A percentile compares a stretch with the other conserved stretches of the same genome.
These are phyloP conservation scores for Cyclopterus lumpus DNA, from an alignment of 2,797 vertebrate genomes.

Conservation along the genomic window DNA sequence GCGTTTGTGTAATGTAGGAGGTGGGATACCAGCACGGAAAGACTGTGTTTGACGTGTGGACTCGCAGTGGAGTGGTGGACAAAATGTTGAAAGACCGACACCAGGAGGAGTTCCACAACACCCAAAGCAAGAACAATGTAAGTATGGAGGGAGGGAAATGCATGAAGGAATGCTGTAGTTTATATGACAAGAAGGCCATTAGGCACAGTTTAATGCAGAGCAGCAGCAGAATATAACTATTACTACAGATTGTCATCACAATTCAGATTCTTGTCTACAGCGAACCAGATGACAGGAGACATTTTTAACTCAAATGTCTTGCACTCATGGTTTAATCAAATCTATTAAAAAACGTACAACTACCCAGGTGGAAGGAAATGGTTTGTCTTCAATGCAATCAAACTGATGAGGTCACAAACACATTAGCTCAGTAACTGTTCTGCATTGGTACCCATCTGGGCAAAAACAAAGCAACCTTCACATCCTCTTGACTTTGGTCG, in stretches of 20 bases:
- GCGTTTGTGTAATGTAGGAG: conserved; percentile 80
- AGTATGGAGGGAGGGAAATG: conserved; percentile 19
- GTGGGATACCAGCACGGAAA: conserved; percentile 95
- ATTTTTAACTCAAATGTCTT: neutral
- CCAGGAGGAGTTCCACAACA: conserved; percentile 88
- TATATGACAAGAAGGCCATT: neutral
- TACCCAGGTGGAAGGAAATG: neutral
- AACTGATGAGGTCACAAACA: neutral
- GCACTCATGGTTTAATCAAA: neutral
- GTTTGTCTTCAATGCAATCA: neutral
- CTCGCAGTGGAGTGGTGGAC: conserved; percentile 91
- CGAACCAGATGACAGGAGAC: neutral
- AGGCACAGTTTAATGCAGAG: neutral
- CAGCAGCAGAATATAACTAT: neutral
- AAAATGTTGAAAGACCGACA: conserved; percentile 94
- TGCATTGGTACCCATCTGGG: neutral
- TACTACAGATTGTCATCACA: neutral
- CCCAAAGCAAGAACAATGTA: conserved; percentile 82
- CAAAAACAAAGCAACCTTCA: neutral
- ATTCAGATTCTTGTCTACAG: neutral
- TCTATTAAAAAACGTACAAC: neutral
- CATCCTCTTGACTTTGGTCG: neutral
- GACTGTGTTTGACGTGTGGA: conserved; percentile 94
- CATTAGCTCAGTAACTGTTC: conserved; percentile 5
- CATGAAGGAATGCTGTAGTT: neutral